Evolutionary conservation across 2,888 invertebrate genomes (phyloP), one percentile per base, ranked within the genome.

Genomic region (Zygogramma bicolorata): DNA sequence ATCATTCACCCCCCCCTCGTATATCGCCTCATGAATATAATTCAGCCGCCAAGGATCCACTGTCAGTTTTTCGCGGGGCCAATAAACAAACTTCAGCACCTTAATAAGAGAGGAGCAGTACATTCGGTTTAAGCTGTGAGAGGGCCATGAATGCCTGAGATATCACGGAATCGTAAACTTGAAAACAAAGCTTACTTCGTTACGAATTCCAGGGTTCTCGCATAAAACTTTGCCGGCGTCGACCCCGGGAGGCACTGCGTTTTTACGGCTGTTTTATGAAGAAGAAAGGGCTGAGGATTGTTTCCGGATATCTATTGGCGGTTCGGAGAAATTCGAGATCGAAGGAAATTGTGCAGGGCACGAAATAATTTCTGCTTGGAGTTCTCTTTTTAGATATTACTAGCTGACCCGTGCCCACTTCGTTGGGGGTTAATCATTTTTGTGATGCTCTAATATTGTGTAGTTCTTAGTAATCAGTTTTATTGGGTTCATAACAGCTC

Each of bases 81-180:
- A 46, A 46, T 65, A 53, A 71, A 71, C 68, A 69, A 67, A 66
- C 69, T 69, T 58, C 49, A 66, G 59, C 58, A 62, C 60, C 69
- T 65, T 66, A 70, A 68, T 65, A 70, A 60, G 68, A 65, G 27
- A 59, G 53, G n/a, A 71, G 65, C 34, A 57, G 68, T 72, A 74
- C 72, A 74, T 70, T 67, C 70, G 65, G 68, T 70, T 75, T 60
- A 72, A 72, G 72, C 74, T 74, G 57, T 79, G 79, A 81, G 80
- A 79, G 79, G 75, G 76, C 78, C 79, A 80, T 80, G 80, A 81
- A 80, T 80, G 80, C 79, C 76, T 74, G 68, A 77, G 75, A 76
- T 75, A 75, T 76, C 77, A 73, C 68, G 76, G 76, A 76, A 73
- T 76, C 80, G 76, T 79, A 79, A 79, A 81, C 75, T 78, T 73